Evolutionary conservation across 1,140 invertebrate species (phyloP).

Genomic region (Eumeta japonica): DNA sequence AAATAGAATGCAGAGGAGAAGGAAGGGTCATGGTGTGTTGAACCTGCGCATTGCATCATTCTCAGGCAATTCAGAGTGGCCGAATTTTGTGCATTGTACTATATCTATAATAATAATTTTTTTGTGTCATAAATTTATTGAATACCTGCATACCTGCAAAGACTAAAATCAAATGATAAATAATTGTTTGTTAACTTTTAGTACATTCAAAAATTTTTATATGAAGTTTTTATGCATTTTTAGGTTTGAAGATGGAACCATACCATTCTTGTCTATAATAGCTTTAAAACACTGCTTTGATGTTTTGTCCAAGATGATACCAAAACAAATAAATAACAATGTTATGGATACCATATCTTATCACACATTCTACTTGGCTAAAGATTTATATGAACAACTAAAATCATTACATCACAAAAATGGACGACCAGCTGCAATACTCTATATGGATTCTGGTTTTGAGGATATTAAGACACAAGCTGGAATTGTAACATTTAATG

Average conservation of each 20-base stretch:
- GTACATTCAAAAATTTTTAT: too few species aligned
- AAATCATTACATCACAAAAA: conserved; percentile 70
- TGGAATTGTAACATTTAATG: conserved; percentile 86
- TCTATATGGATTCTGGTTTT: conserved; percentile 77
- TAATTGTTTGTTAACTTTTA: too few species aligned
- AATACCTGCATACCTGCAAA: too few species aligned
- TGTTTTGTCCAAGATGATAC: conserved; percentile 60
- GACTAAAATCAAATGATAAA: too few species aligned
- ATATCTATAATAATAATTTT: too few species aligned
- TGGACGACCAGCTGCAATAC: conserved; percentile 64
- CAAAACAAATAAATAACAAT: conserved; percentile 47
- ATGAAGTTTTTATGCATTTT: too few species aligned
- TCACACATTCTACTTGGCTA: conserved; percentile 77
- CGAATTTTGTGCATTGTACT: too few species aligned
- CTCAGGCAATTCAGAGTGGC: too few species aligned
- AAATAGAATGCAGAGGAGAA: too few species aligned
- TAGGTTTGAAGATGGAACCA: conserved; percentile 94
- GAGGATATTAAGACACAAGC: conserved; percentile 70
- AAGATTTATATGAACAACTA: conserved; percentile 69
- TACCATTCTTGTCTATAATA: conserved; percentile 84
- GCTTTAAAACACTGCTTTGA: conserved; percentile 81
- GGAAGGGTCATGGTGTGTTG: too few species aligned
- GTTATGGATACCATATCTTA: conserved; percentile 68
- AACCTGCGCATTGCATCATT: too few species aligned
- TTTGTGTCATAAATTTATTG: too few species aligned